Base-by-base conservation (phyloP, 1,140 invertebrate species). In the Cephus cinctus region DNA sequence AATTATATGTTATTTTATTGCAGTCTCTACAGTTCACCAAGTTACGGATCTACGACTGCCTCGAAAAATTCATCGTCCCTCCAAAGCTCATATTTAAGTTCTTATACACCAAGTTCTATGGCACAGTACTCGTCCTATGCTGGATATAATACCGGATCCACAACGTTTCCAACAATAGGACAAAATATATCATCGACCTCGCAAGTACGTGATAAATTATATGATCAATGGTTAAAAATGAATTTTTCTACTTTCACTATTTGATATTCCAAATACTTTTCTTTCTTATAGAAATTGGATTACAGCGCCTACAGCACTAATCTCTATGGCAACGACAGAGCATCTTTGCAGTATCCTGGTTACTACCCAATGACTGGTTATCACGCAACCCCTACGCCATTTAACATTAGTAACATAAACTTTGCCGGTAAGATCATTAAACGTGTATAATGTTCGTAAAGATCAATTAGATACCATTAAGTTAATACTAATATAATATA, bases 151-250 rank as follows among this genome's bases (percentile, higher is more conserved):
- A 78, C 69, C 38, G 62, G 71, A 5, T 61, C 73, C 4, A 78
- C 70, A 50, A 81, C 63, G 50, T 81, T 65, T 60, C 81, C 75
- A 1, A 57, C 75, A 4, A 77, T 81, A 54, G 73, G 81, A 31
- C 85, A 87, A 68, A 80, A 81, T 44, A 86, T 86, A 69, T 76
- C 83, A 6, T 74, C 82, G 38, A 77, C 80, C 3, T 80, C 82
- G 43, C 85, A 86, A 77, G 84, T 85, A 70, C 43, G 49, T 56
- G 5, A 21, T 11, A 41, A n/a, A n/a, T n/a, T n/a, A n/a, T n/a
- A n/a, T n/a, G n/a, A n/a, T n/a, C n/a, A n/a, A n/a, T 11, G 52
- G 51, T 11, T 14, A 54, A 35, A 54, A 54, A n/a, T 20, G 57
- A 47, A 54, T 2, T 2, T 11, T 30, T 12, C 27, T 30, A 12